Evolutionary conservation across 2,113 vertebrate genomes (phyloP).

Genomic region (Caretta caretta): DNA sequence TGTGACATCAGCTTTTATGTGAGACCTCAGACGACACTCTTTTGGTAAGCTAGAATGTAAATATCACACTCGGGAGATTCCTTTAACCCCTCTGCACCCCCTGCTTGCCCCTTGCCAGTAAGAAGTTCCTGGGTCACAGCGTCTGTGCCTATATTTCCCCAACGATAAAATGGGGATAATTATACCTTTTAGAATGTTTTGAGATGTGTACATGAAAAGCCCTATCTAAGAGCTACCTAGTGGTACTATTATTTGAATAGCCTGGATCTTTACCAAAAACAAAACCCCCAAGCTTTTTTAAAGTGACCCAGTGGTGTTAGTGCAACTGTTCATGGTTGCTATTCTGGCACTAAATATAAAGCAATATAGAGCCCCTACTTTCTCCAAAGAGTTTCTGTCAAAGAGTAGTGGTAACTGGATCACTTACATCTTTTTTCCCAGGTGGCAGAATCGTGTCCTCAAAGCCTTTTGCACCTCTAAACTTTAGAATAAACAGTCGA

Average conservation of each 20-base stretch:
- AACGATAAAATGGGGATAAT: not conserved
- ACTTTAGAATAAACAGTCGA: slow-evolving; percentile 99
- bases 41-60: not conserved
- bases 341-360: not conserved
- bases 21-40: not conserved
- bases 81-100: not conserved
- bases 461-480: slow-evolving; percentile 99
- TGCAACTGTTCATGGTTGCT: not conserved
- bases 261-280: not conserved
- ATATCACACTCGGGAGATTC: not conserved
- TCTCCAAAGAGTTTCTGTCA: not conserved
- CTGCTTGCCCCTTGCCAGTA: not conserved
- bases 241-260: not conserved
- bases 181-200: not conserved
- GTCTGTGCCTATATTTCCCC: not conserved
- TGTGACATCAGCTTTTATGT: not conserved
- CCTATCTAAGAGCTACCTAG: not conserved
- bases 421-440: slow-evolving; percentile 54
- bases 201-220: not conserved
- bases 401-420: not conserved
- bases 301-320: not conserved
- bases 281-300: not conserved
- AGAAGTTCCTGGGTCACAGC: not conserved
- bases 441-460: slow-evolving; percentile 99
- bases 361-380: not conserved